These are phyloP conservation scores for Glyptemys insculpta DNA, from an alignment of 2,797 vertebrate genomes.

Conservation along the genomic window DNA sequence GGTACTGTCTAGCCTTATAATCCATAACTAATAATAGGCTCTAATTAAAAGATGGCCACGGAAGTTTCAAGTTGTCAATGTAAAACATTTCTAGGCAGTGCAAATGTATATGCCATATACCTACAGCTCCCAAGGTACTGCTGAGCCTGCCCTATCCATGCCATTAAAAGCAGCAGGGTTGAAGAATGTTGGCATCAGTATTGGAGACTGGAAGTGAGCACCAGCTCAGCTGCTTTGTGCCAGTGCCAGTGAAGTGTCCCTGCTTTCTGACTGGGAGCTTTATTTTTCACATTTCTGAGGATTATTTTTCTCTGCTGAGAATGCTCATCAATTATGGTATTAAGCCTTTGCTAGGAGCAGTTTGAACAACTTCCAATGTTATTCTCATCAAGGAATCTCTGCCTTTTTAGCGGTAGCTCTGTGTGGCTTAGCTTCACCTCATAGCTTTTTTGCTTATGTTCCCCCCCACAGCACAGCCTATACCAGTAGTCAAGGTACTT, in stretches of 20 bases:
- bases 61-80: not conserved
- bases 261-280: not conserved
- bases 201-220: not conserved
- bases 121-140: not conserved
- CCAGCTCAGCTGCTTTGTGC: not conserved
- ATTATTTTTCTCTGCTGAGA: not conserved
- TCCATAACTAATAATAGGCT: slow-evolving; percentile 6
- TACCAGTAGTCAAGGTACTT: rapidly evolving
- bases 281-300: not conserved
- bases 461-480: not conserved
- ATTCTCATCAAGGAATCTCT: not conserved
- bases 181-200: not conserved
- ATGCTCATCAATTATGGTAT: not conserved
- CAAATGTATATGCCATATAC: not conserved
- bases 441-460: not conserved
- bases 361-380: not conserved
- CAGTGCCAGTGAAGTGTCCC: not conserved
- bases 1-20: too few species aligned
- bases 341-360: not conserved
- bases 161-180: not conserved
- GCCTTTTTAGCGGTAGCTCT: not conserved
- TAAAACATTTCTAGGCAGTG: not conserved
- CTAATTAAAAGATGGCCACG: not conserved
- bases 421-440: rapidly evolving
- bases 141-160: not conserved